Percentiles rank a stretch among this genome's conserved stretches.
phyloP scores from a whole-genome alignment of 2,888 invertebrate genomes.

The Sphaerophoria rueppellii region DNA sequence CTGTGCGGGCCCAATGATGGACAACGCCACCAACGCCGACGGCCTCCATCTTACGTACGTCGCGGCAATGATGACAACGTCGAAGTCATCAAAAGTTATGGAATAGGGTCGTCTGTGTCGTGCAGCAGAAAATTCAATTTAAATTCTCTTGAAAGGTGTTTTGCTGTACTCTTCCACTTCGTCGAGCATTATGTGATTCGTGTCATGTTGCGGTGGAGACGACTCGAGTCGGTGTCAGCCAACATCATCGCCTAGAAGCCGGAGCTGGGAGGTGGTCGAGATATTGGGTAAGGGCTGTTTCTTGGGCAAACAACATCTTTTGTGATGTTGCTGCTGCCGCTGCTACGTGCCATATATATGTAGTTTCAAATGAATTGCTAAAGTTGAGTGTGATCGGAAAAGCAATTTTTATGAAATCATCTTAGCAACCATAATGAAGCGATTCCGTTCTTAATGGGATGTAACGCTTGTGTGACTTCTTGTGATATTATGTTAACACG shows the following conservation, averaged over 20 bases:
- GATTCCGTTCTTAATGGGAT: conserved; percentile 43
- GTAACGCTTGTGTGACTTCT: conserved; percentile 29
- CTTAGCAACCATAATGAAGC: conserved; percentile 35
- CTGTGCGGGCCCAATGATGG: not conserved
- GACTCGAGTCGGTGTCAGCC: conserved; percentile 32
- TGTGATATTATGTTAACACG: conserved; percentile 30
- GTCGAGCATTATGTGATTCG: conserved; percentile 47
- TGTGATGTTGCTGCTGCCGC: conserved; percentile 3
- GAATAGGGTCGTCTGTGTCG: conserved; percentile 30
- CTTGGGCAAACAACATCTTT: conserved; percentile 2
- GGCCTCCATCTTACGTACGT: too few species aligned
- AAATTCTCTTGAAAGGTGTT: conserved; percentile 68
- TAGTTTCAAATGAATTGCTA: conserved; percentile 54
- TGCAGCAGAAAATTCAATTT: conserved; percentile 60
- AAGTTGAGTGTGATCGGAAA: conserved; percentile 44
- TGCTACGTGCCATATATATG: not conserved
- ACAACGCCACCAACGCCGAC: conserved; percentile 1
- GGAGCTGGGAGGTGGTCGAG: not conserved
- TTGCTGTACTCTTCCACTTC: conserved; percentile 32
- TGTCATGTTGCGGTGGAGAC: conserved; percentile 48
- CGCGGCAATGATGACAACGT: not conserved
- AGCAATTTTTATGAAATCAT: conserved; percentile 40
- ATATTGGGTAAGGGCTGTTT: conserved; percentile 29
- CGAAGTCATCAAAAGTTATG: conserved; percentile 50
- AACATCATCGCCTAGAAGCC: not conserved